Percentiles rank a stretch among this genome's conserved stretches.
Evolutionary conservation across 2,113 vertebrate genomes (phyloP).

Genomic region (Larimichthys polyactis): DNA sequence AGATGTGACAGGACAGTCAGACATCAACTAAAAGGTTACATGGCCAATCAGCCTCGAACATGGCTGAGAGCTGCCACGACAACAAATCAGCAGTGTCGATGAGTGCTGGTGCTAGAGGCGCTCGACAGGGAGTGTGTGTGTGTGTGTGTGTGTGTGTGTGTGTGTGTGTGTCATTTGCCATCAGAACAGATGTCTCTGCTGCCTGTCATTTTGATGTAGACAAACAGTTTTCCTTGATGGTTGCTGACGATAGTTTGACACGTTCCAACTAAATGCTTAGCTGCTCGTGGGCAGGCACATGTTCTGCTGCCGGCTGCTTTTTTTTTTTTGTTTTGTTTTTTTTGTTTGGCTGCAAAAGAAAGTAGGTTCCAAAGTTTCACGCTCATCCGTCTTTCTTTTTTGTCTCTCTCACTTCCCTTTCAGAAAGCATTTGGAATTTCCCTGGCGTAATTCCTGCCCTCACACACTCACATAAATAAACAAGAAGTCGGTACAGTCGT

Average conservation of each 20-base stretch:
- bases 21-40: conserved; percentile 63
- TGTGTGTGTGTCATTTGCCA: conserved; percentile 42
- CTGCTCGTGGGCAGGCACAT: conserved; percentile 24
- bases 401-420: conserved; percentile 13
- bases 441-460: conserved; percentile 50
- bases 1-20: conserved; percentile 66
- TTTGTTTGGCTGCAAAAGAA: conserved; percentile 27
- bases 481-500: conserved; percentile 57
- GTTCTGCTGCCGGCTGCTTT: not conserved
- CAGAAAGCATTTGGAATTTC: conserved; percentile 64
- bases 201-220: conserved; percentile 57
- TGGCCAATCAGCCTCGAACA: conserved; percentile 58
- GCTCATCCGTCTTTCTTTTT: conserved; percentile 54
- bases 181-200: conserved; percentile 58
- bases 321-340: not conserved
- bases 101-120: conserved; percentile 50
- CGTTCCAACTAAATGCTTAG: conserved; percentile 42
- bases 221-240: conserved; percentile 42
- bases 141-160: conserved; percentile 21
- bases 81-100: conserved; percentile 61
- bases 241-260: conserved; percentile 59
- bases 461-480: conserved; percentile 62
- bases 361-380: conserved; percentile 58
- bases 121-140: not conserved
- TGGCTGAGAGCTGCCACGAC: conserved; percentile 54